Percentiles rank a stretch among this genome's conserved stretches.
phyloP scores from a whole-genome alignment of 2,797 vertebrate genomes.

The Danio choprae region DNA sequence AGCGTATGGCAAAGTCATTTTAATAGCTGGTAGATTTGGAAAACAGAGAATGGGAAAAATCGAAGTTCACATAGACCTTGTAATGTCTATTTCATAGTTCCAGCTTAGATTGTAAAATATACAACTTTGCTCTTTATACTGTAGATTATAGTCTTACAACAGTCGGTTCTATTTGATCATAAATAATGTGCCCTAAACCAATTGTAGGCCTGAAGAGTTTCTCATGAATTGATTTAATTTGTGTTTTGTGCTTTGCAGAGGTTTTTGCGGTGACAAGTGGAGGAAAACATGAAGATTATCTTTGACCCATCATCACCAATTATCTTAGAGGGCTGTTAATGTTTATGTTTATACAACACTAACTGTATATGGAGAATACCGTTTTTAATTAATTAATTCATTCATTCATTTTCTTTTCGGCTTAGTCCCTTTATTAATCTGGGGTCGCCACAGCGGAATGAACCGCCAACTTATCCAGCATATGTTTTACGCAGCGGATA shows the following conservation, averaged over 20 bases:
- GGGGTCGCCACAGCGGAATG: too few species aligned
- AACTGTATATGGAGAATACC: neutral
- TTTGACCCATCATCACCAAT: neutral
- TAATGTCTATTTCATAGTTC: neutral
- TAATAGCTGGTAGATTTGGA: neutral
- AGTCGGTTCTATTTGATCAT: neutral
- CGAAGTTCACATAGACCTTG: neutral
- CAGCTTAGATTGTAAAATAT: neutral
- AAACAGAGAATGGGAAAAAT: neutral
- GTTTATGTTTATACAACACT: neutral
- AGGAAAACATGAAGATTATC: neutral
- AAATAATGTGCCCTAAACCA: neutral
- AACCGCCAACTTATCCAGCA: too few species aligned
- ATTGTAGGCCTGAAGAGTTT: neutral
- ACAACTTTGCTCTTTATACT: neutral
- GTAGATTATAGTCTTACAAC: neutral
- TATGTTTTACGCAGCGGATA: too few species aligned
- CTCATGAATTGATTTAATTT: neutral
- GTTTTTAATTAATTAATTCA: too few species aligned
- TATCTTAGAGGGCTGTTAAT: neutral
- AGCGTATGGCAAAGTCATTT: slow-evolving; percentile 28
- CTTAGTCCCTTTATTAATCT: too few species aligned
- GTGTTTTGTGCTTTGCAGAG: slow-evolving; percentile 66
- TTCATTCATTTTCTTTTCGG: too few species aligned
- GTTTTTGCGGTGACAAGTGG: slow-evolving; percentile 58